phyloP scores from a whole-genome alignment of 2,797 vertebrate species.

The Notoglanidium macrostoma region DNA sequence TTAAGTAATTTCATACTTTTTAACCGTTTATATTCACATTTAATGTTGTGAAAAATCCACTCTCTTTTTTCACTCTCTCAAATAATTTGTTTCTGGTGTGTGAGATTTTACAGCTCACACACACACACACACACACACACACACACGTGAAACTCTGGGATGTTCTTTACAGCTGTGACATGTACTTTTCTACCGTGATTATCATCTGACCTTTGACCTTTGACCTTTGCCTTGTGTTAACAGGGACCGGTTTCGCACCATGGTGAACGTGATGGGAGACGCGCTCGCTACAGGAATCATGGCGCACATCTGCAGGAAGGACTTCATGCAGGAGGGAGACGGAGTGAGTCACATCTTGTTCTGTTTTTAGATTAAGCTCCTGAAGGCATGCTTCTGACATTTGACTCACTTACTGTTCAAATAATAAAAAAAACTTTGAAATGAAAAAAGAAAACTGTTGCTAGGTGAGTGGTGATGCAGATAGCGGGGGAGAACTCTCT shows the following conservation, averaged over 20 bases:
- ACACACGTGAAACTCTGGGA: neutral
- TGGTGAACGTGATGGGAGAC: constrained; percentile 96
- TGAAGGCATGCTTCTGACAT: neutral
- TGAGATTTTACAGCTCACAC: neutral
- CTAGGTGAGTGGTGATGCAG: neutral
- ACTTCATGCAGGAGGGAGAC: constrained; percentile 87
- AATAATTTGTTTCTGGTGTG: neutral
- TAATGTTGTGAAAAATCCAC: neutral
- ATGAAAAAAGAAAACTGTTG: neutral
- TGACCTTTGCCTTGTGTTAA: constrained; percentile 51
- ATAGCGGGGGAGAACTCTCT: neutral
- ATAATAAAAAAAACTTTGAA: neutral
- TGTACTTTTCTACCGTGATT: neutral
- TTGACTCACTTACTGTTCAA: too few relatives aligned
- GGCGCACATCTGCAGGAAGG: constrained; percentile 96
- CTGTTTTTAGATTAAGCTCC: neutral
- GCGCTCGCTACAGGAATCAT: constrained; percentile 94
- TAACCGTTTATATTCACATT: neutral
- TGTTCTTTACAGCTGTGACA: neutral
- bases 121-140: neutral
- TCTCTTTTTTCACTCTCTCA: neutral
- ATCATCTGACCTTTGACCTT: neutral
- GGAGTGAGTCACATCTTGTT: constrained; percentile 75
- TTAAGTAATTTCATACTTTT: neutral
- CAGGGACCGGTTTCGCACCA: constrained; percentile 95